phyloP scores from a whole-genome alignment of 2,113 vertebrate species.

The Ophiodon elongatus region DNA sequence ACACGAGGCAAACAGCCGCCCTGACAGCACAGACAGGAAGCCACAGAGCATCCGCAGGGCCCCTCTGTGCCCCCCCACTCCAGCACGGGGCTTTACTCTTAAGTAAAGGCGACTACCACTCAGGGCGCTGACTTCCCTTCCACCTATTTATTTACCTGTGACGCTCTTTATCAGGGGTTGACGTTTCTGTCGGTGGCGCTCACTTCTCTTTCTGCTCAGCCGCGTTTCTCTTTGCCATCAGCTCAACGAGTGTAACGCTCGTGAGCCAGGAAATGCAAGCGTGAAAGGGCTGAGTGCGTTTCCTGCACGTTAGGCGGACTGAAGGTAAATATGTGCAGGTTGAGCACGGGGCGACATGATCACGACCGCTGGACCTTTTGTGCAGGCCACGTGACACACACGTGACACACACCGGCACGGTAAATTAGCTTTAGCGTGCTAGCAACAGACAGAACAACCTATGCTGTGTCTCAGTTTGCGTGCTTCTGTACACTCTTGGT shows the following conservation, averaged over 20 bases:
- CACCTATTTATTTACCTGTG: neutral
- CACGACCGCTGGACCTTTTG: no score
- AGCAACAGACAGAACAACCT: no score
- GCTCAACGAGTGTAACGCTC: no score
- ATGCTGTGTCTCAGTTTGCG: no score
- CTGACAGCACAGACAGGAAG: constrained; percentile 26
- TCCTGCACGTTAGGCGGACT: neutral
- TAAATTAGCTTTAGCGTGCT: no score
- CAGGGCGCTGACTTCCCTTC: neutral
- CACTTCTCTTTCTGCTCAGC: neutral
- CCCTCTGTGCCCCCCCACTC: neutral
- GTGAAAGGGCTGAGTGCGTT: neutral
- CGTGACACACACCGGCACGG: no score
- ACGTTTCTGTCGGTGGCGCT: neutral
- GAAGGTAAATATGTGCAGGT: no score
- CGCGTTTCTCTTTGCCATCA: no score
- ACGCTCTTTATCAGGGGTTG: neutral
- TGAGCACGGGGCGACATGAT: no score
- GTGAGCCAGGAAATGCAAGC: no score
- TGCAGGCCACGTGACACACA: no score
- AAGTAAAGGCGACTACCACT: constrained; percentile 7
- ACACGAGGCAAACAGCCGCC: constrained; percentile 49
- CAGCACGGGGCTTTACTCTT: neutral
- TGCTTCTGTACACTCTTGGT: no score
- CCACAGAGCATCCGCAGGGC: neutral